Evolutionary conservation across 2,113 vertebrate genomes (phyloP).

Genomic region (Tyrannus savana): DNA sequence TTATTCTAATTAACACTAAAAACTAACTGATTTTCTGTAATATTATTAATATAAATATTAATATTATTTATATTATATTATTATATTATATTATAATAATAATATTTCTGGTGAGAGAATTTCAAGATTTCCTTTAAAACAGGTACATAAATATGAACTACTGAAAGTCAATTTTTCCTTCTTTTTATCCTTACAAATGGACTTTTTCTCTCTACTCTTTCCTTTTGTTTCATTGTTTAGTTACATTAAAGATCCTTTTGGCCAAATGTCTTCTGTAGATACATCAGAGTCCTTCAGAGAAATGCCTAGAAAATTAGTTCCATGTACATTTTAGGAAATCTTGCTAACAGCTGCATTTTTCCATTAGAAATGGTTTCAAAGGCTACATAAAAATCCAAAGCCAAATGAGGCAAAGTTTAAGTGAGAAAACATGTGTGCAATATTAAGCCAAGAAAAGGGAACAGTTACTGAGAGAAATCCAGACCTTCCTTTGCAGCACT

Average conservation of each 20-base stretch:
- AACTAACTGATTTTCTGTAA: background rate
- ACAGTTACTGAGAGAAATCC: conserved; percentile 58
- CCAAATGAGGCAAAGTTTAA: conserved; percentile 82
- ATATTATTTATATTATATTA: no score
- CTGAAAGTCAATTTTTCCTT: background rate
- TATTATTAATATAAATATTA: no score
- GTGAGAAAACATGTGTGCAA: conserved; percentile 77
- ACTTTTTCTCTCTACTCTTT: background rate
- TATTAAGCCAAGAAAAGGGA: conserved; percentile 73
- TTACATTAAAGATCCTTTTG: conserved; percentile 54
- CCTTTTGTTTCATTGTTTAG: background rate
- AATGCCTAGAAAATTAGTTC: conserved; percentile 80
- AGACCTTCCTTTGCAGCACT: conserved; percentile 15
- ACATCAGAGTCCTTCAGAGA: conserved; percentile 63
- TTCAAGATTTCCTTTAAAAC: background rate
- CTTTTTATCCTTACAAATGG: background rate
- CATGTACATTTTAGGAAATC: conserved; percentile 83
- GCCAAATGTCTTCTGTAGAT: conserved; percentile 48
- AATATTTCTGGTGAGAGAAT: background rate
- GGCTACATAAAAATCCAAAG: conserved; percentile 70
- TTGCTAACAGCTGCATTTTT: conserved; percentile 89
- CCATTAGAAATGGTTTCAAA: conserved; percentile 87
- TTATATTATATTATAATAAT: background rate
- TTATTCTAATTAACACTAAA: background rate
- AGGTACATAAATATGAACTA: background rate